A percentile compares a stretch with the other conserved stretches of the same genome.
Conservation (phyloP, 2,888 invertebrate species). For the Coelopa pilipes region DNA sequence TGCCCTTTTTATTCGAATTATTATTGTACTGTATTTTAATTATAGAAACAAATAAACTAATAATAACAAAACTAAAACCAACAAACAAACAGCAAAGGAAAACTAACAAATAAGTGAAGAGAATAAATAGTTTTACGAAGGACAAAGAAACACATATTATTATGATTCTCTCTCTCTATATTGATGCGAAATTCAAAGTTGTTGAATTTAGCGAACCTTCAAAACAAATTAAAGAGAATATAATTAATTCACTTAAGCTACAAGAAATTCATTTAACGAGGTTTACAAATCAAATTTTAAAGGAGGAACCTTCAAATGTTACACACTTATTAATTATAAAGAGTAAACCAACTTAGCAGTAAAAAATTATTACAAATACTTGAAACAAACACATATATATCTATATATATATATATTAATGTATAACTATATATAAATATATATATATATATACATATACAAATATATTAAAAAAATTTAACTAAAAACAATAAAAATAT, state of each 20-base stretch:
- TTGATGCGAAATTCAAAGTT: constrained; percentile 36
- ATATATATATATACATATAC: constrained; percentile 16
- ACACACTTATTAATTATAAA: constrained; percentile 26
- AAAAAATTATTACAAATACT: constrained; percentile 20
- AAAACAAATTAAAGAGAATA: constrained; percentile 10
- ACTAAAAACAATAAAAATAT: constrained; percentile 46
- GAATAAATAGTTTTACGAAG: neutral
- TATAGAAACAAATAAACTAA: constrained; percentile 18
- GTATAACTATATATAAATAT: constrained; percentile 8
- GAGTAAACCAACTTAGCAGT: constrained; percentile 8
- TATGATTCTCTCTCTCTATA: constrained; percentile 38
- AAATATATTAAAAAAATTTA: constrained; percentile 39
- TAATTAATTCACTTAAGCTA: constrained; percentile 24
- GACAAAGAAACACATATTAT: no score
- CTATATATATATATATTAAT: no score
- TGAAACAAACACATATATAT: constrained; percentile 27
- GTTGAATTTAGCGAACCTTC: constrained; percentile 6
- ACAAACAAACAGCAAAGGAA: constrained; percentile 6
- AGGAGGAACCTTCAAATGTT: constrained; percentile 30
- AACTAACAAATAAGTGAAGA: neutral
- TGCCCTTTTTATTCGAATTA: constrained; percentile 47
- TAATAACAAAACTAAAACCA: constrained; percentile 2
- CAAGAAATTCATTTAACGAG: constrained; percentile 20
- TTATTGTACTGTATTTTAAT: constrained; percentile 39
- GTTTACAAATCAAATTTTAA: constrained; percentile 30